Percentiles rank a stretch among this genome's conserved stretches.
Conservation (phyloP, 2,888 invertebrate species). For the Drepanosiphum platanoidis region DNA sequence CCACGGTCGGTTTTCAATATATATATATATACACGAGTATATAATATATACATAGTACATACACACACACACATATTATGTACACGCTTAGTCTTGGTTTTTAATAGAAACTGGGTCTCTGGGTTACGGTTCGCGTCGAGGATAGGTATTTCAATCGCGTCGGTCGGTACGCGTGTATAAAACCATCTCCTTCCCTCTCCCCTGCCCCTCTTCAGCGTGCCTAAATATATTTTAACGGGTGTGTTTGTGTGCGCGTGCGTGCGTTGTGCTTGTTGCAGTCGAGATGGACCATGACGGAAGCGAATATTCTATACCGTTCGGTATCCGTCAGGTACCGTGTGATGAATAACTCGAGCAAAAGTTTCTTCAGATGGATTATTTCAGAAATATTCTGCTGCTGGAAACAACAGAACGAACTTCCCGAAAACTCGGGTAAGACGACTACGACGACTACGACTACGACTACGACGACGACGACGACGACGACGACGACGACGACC, state of each 20-base stretch:
- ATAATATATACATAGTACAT: not conserved
- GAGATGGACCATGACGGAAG: slow-evolving; percentile 62
- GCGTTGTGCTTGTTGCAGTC: slow-evolving; percentile 48
- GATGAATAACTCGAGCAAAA: slow-evolving; percentile 64
- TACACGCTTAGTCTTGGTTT: not conserved
- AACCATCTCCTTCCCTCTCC: too few species aligned
- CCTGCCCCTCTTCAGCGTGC: not conserved
- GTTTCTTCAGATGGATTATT: slow-evolving; percentile 64
- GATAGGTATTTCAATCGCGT: too few species aligned
- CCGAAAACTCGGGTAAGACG: slow-evolving; percentile 61
- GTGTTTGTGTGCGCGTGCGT: too few species aligned
- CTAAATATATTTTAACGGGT: not conserved
- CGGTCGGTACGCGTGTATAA: not conserved
- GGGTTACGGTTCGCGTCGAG: not conserved
- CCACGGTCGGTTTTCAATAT: not conserved
- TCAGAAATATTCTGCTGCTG: slow-evolving; percentile 64
- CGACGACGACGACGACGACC: too few species aligned
- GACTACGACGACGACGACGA: too few species aligned
- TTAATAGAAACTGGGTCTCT: not conserved
- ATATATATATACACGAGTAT: not conserved
- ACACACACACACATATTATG: too few species aligned
- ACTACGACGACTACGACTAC: too few species aligned
- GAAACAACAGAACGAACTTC: slow-evolving; percentile 63
- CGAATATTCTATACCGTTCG: slow-evolving; percentile 61
- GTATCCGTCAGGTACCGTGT: slow-evolving; percentile 63